These are phyloP conservation scores for Argyrosomus regius DNA, from an alignment of 2,797 vertebrate species.

Conservation along the genomic window DNA sequence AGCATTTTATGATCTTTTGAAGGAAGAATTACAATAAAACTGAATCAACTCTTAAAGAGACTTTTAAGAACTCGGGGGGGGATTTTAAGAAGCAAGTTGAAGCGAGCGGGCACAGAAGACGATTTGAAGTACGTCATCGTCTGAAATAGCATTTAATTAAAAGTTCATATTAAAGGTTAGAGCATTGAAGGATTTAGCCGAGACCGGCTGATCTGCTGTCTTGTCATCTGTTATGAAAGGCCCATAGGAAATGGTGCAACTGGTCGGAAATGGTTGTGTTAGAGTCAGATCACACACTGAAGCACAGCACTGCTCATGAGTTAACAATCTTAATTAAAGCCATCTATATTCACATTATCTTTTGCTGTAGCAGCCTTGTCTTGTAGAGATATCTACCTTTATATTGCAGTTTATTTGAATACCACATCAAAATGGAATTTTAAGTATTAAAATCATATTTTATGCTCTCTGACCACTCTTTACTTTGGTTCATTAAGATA, in stretches of 20 bases:
- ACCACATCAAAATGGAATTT: background rate
- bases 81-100: constrained; percentile 5
- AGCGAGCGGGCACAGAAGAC: background rate
- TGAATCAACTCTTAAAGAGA: background rate
- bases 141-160: constrained; percentile 26
- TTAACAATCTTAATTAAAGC: background rate
- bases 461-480: background rate
- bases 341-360: background rate
- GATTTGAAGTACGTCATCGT: background rate
- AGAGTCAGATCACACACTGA: background rate
- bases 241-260: constrained; percentile 34
- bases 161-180: constrained; percentile 13
- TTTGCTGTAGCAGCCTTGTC: background rate
- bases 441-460: background rate
- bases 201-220: constrained; percentile 4
- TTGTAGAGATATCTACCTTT: background rate
- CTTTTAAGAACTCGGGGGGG: background rate
- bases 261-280: background rate
- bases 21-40: background rate
- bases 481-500: background rate
- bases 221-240: constrained; percentile 8
- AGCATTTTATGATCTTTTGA: background rate
- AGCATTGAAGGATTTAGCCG: constrained; percentile 1
- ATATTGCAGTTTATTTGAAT: background rate
- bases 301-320: background rate